Base-by-base conservation (phyloP, 2,888 invertebrate species). In the Anoplius nigerrimus region DNA sequence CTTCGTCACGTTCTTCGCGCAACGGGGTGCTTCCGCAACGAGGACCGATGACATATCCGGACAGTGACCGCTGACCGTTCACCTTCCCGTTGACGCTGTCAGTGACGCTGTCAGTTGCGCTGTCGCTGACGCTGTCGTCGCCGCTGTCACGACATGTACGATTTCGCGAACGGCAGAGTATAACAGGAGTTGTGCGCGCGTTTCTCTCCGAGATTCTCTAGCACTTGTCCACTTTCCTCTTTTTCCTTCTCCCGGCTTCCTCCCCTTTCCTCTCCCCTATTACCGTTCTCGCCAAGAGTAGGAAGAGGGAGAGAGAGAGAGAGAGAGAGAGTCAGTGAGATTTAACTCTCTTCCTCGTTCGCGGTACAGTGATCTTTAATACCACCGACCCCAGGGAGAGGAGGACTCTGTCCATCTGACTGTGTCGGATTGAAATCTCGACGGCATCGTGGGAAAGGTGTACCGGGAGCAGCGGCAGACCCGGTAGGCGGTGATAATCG, bases 341-440 rank as follows among this genome's bases (percentile, higher is more conserved):
- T 34, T 34, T 34, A 11, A 13, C 34, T 27, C 56, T 18, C 27
- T 56, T 42, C n/a, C 11, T 57, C 43, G 34, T 42, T 34, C 43
- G 34, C 34, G 45, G 45, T 57, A 45, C 45, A 57, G 57, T 57
- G 43, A 21, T 20, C 20, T 57, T 45, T 34, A 22, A 42, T 21
- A 53, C 24, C 34, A 34, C 34, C 61, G 54, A 51, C 61, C 27
- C 68, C 18, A 34, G 51, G 27, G 71, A 34, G 34, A 34, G 34
- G 34, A 34, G 34, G 34, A 34, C 34, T 64, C 69, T 62, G 76
- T 70, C 67, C 48, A 20, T 48, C 48, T 57, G 58, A 65, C 69
- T 72, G 69, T 78, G 70, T 76, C 74, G 75, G 75, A 78, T 75
- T 75, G 74, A 75, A 76, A 75, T 72, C 75, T 76, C 69, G 72